Evolutionary conservation across 1,140 invertebrate genomes (phyloP).

Genomic region (Drosophila bocki): DNA sequence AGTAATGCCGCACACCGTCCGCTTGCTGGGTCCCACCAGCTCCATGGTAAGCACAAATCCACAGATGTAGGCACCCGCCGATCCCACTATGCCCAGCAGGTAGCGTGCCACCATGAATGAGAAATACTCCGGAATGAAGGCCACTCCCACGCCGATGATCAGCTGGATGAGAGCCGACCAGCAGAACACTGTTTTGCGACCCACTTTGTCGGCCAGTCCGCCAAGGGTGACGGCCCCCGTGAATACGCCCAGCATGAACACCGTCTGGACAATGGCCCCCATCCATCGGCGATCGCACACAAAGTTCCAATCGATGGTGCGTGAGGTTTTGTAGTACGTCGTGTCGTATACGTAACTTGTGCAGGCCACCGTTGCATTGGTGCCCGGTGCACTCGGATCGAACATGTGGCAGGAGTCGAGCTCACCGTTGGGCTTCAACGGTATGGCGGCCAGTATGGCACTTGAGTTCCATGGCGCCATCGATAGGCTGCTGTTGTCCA

Average conservation of each 20-base stretch:
- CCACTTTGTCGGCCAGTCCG: slow-evolving; percentile 94
- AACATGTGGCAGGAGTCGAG: slow-evolving; percentile 87
- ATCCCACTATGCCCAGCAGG: slow-evolving; percentile 92
- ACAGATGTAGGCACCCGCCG: slow-evolving; percentile 93
- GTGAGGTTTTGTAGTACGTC: slow-evolving; percentile 89
- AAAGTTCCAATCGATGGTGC: slow-evolving; percentile 93
- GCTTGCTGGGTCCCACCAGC: slow-evolving; percentile 91
- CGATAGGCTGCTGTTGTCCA: slow-evolving; percentile 86
- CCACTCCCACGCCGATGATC: slow-evolving; percentile 89
- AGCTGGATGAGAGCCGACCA: slow-evolving; percentile 90
- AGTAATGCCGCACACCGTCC: slow-evolving; percentile 92
- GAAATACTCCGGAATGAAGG: slow-evolving; percentile 91
- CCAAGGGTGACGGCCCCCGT: slow-evolving; percentile 94
- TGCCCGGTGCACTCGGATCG: slow-evolving; percentile 74
- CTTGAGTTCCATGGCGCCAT: slow-evolving; percentile 86
- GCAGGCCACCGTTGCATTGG: slow-evolving; percentile 86
- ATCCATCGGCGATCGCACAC: slow-evolving; percentile 93
- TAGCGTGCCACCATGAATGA: slow-evolving; percentile 90
- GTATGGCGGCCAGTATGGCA: slow-evolving; percentile 86
- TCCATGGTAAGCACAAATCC: slow-evolving; percentile 95
- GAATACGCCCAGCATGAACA: slow-evolving; percentile 96
- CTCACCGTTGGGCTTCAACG: slow-evolving; percentile 84
- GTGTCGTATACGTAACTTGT: slow-evolving; percentile 90
- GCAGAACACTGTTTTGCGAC: slow-evolving; percentile 92
- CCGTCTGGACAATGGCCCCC: slow-evolving; percentile 91